Base-by-base conservation (phyloP, 2,113 vertebrate genomes). In the Rousettus leschenaultii region DNA sequence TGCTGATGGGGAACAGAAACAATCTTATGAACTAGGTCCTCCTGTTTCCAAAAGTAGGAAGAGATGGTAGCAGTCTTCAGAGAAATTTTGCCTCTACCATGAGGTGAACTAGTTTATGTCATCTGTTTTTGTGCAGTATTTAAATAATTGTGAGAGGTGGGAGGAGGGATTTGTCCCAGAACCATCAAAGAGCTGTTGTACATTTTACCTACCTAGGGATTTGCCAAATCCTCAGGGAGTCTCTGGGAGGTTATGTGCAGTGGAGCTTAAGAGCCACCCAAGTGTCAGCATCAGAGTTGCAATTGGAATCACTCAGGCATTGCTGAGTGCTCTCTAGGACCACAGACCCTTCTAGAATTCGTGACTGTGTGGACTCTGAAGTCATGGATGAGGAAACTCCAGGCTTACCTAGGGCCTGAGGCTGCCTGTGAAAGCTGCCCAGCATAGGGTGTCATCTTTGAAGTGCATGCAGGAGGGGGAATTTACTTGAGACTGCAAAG, bases 401-500 rank as follows among this genome's bases (percentile, higher is more conserved):
- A 85, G 63, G 90, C 11, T 74, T 82, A 48, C 12, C 21, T 35
- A 89, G n/a, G n/a, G 28, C 70, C 66, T 53, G 22, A 86, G 86
- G 70, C 43, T 93, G 48, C 45, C 90, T 9, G 11, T 73, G 68
- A 86, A 68, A 48, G 43, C 22, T 82, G 84, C 70, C 73, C 83
- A 79, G 77, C 63, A 90, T 79, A 86, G 85, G 77, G 85, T 95
- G 45, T 83, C 43, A n/a, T 66, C 63, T 96, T 79, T 53, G 19
- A 16, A 21, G 33, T 2, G 4, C 5, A 51, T 45, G 21, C 22
- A 73, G 89, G 94, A 94, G 84, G 93, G 96, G 92, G 61, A 95
- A 96, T 61, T 59, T 87, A 94, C 86, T 94, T 61, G 88, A 26
- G 1, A 18, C 68, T 75, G 57, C 63, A 70, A 65, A 48, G 70